Percentiles rank a stretch among this genome's conserved stretches.
phyloP scores from a whole-genome alignment of 2,797 vertebrate species.

The Tapirus indicus region DNA sequence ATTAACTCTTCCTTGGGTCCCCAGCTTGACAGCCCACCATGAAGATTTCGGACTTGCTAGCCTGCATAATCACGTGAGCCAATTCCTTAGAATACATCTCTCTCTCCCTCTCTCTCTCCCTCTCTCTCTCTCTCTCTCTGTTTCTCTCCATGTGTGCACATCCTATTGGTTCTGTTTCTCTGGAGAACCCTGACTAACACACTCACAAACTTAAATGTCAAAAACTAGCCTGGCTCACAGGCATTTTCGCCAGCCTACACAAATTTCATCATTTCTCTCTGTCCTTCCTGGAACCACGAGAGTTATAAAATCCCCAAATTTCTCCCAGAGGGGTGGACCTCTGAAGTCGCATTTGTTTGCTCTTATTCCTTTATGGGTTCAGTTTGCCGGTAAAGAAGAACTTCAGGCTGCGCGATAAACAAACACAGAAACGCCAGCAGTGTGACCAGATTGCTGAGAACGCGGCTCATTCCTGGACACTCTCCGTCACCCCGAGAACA shows the following conservation, averaged over 20 bases:
- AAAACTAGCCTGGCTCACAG: background rate
- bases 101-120: background rate
- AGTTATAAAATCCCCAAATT: constrained; percentile 1
- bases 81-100: background rate
- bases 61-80: background rate
- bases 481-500: background rate
- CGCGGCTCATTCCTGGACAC: background rate
- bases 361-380: background rate
- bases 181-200: background rate
- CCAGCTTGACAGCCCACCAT: background rate
- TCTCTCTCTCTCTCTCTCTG: background rate
- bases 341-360: background rate
- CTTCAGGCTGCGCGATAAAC: background rate
- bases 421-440: background rate
- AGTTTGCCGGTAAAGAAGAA: constrained; percentile 23
- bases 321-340: background rate
- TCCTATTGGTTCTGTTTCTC: background rate
- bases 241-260: constrained; percentile 1
- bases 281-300: background rate
- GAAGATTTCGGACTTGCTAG: background rate
- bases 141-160: background rate
- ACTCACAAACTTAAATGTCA: background rate
- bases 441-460: background rate
- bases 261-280: constrained; percentile 37
- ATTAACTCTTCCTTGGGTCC: background rate